Base-by-base conservation (phyloP, 2,113 vertebrate species). In the Cyanoramphus novaezelandiae region DNA sequence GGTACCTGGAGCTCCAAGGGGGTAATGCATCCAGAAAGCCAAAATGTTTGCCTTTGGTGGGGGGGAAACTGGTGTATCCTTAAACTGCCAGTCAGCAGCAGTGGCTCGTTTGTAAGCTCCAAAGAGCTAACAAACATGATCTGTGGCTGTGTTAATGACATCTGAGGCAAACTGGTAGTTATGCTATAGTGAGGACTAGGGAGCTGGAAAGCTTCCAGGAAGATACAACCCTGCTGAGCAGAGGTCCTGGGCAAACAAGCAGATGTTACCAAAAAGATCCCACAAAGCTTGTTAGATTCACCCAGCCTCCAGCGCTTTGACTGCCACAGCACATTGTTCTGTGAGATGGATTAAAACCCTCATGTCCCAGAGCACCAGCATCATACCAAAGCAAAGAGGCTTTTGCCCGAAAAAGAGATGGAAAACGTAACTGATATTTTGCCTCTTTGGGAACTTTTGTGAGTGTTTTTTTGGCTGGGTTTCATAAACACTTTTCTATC, bases 31-130 rank as follows among this genome's bases (percentile, higher is more conserved):
- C 43, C 68, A 62, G 37, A 86, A 60, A 43, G 4, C 52, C 29
- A 8, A 69, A 89, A 52, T 8, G 4, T 23, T 69, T 65, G 7
- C 13, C 37, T 7, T 7, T 44, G 21, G 57, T 9, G 21, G 0
- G 5, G n/a, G 3, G 13, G 0, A 8, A 59, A 20, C 18, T 39
- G 37, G 4, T 31, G 14, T 16, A 16, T 17, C 49, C 19, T 44
- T 50, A 15, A 13, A 4, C 3, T 3, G 11, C 11, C 33, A 20
- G 49, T 23, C 50, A 57, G 64, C 27, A 28, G 77, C 37, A 44
- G 33, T 0, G 4, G 4, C 24, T n/a, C 27, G 19, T 24, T 15
- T 35, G 21, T 59, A 35, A 59, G 33, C 57, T 59, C 52, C 82
- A 67, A 35, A 55, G 64, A 28, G 9, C 25, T 82, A 31, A 19